These are phyloP conservation scores for Eupithecia insigniata DNA, from an alignment of 2,888 invertebrate species.

Conservation along the genomic window DNA sequence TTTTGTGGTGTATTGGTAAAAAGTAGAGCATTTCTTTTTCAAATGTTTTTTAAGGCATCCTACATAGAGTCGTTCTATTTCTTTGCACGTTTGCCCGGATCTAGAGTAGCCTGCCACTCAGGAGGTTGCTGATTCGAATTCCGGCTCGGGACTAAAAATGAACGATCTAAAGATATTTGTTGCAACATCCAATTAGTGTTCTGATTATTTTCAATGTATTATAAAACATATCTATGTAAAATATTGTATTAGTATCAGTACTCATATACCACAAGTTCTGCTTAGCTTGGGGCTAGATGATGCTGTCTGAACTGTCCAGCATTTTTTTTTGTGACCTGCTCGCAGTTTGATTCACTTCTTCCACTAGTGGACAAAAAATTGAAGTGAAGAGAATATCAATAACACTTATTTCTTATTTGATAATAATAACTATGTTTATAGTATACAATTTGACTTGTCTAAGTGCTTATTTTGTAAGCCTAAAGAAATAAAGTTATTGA, in stretches of 20 bases:
- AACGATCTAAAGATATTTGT: not conserved
- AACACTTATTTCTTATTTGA: too few species aligned
- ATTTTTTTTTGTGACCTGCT: not conserved
- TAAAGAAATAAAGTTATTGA: too few species aligned
- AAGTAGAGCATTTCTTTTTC: slow-evolving; percentile 9
- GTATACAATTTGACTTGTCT: too few species aligned
- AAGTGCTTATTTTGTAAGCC: too few species aligned
- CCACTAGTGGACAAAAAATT: too few species aligned
- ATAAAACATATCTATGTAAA: not conserved
- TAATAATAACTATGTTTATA: too few species aligned
- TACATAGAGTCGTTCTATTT: not conserved
- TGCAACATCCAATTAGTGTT: not conserved
- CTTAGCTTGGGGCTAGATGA: not conserved
- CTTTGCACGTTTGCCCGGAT: not conserved
- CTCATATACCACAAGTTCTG: too few species aligned
- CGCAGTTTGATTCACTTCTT: not conserved
- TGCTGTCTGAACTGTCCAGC: not conserved
- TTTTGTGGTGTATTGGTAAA: not conserved
- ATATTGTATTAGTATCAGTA: too few species aligned
- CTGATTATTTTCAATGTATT: not conserved
- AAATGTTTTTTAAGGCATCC: not conserved
- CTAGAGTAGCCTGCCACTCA: too few species aligned
- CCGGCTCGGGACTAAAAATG: not conserved
- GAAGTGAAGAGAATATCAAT: too few species aligned
- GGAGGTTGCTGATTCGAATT: not conserved